Conservation (phyloP, 2,888 invertebrate genomes). For the Lasius fuliginosus region DNA sequence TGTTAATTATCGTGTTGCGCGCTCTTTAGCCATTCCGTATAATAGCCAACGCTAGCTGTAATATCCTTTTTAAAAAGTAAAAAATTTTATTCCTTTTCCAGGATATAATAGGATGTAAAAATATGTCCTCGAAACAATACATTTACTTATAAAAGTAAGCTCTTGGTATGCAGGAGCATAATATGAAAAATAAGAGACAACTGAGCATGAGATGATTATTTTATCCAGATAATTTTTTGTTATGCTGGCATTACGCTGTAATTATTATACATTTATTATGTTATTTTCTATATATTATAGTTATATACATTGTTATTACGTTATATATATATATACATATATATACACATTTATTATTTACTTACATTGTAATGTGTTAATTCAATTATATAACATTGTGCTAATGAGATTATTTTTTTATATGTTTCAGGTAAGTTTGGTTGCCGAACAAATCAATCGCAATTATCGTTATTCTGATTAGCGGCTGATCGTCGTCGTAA, state of each 20-base stretch:
- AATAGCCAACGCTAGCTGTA: neutral
- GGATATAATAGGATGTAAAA: conserved; percentile 10
- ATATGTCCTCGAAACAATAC: neutral
- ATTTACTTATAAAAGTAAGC: conserved; percentile 6
- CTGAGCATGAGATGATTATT: neutral
- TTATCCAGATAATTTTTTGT: neutral
- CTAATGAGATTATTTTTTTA: conserved; percentile 50
- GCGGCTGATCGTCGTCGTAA: conserved; percentile 54
- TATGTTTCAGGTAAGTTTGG: conserved; percentile 77
- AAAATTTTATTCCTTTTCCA: neutral
- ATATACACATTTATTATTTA: neutral
- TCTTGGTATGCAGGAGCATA: neutral
- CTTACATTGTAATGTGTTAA: neutral
- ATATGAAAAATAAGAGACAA: neutral
- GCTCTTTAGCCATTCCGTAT: neutral
- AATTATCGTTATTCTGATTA: conserved; percentile 67
- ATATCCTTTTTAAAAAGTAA: neutral
- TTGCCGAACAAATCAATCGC: conserved; percentile 43
- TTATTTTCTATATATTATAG: neutral
- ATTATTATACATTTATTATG: conserved; percentile 1
- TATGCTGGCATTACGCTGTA: neutral
- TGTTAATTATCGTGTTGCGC: conserved; percentile 37
- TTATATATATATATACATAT: neutral
- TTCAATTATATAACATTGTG: neutral
- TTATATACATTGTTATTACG: neutral